These are phyloP conservation scores for Tokudaia muenninki DNA, from an alignment of 2,797 vertebrate genomes.

Conservation along the genomic window DNA sequence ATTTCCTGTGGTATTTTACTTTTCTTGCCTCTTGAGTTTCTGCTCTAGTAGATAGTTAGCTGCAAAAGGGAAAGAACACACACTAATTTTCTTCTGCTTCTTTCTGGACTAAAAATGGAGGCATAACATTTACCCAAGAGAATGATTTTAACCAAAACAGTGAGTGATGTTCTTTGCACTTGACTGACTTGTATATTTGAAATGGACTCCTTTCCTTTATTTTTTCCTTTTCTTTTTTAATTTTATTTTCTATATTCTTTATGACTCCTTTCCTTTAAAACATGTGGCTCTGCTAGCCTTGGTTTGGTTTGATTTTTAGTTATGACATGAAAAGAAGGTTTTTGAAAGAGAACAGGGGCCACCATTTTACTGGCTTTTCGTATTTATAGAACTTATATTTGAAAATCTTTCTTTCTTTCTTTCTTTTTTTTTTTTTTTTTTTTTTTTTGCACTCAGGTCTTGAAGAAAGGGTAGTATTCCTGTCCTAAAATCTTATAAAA, in stretches of 20 bases:
- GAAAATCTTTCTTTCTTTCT: not conserved
- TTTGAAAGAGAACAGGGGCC: not conserved
- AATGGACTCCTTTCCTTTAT: constrained; percentile 36
- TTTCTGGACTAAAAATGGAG: not conserved
- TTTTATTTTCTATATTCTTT: no score
- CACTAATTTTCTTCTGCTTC: not conserved
- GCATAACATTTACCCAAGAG: constrained; percentile 20
- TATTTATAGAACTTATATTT: not conserved
- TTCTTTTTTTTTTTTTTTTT: not conserved
- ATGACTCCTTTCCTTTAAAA: constrained; percentile 38
- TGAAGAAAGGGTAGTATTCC: constrained; percentile 41
- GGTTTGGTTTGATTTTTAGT: not conserved
- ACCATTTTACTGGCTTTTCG: not conserved
- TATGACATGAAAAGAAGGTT: not conserved
- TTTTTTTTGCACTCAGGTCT: constrained; percentile 11
- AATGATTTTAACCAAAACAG: constrained; percentile 19
- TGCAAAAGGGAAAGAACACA: constrained; percentile 12
- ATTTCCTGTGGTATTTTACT: not conserved
- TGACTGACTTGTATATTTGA: constrained; percentile 42
- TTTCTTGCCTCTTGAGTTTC: not conserved
- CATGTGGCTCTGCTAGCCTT: not conserved
- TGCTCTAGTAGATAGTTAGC: not conserved
- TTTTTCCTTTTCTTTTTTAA: no score
- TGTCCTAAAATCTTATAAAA: constrained; percentile 8
- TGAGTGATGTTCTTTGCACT: constrained; percentile 4